Evolutionary conservation across 2,797 vertebrate genomes (phyloP).

Genomic region (Melanotaenia maccullochi): DNA sequence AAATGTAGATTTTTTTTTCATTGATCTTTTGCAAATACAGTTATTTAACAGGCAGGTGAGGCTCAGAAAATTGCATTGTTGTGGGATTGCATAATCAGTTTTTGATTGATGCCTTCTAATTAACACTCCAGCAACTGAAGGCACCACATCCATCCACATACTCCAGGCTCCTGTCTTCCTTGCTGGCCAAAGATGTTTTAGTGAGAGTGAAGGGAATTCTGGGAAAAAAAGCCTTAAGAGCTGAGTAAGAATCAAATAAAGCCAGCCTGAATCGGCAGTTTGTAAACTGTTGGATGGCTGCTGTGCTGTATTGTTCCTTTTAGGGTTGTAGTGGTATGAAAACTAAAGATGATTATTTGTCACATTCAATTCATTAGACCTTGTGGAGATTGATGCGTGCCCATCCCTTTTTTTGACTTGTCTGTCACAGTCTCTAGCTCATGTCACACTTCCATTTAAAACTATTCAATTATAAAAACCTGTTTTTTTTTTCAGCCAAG

Average conservation of each 20-base stretch:
- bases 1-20: background rate
- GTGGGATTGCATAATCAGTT: slow-evolving; percentile 15
- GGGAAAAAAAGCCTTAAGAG: slow-evolving; percentile 28
- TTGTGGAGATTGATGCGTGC: background rate
- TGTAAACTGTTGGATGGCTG: slow-evolving; percentile 13
- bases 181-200: slow-evolving; percentile 28
- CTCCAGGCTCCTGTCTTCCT: slow-evolving; percentile 24
- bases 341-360: background rate
- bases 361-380: background rate
- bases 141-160: slow-evolving; percentile 9
- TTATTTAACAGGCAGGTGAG: background rate
- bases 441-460: background rate
- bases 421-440: background rate
- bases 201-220: slow-evolving; percentile 5
- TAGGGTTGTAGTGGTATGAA: background rate
- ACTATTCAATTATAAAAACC: background rate
- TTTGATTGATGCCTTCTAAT: slow-evolving; percentile 45
- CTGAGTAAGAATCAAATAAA: slow-evolving; percentile 45
- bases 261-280: slow-evolving; percentile 29
- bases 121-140: slow-evolving; percentile 19
- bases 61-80: slow-evolving; percentile 6
- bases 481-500: background rate
- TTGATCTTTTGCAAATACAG: background rate
- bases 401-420: background rate
- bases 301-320: slow-evolving; percentile 4